Conservation (phyloP, 2,888 invertebrate species). For the Temnothorax ravouxi region DNA sequence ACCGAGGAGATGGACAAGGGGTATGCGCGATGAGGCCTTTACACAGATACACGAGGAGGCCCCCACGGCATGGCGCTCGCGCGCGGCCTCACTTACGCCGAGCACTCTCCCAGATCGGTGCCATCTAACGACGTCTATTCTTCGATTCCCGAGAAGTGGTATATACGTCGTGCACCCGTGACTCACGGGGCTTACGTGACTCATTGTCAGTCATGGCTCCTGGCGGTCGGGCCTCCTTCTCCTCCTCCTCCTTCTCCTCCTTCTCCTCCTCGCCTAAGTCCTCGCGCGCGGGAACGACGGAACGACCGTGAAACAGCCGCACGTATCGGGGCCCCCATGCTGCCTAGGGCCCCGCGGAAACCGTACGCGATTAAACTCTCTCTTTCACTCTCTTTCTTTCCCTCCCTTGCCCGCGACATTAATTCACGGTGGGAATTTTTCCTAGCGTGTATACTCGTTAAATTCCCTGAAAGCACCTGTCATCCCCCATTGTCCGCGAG, state of each 20-base stretch:
- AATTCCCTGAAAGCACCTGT: constrained; percentile 45
- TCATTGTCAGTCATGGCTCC: constrained; percentile 71
- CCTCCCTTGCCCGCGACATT: neutral
- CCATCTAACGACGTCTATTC: constrained; percentile 76
- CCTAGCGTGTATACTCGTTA: constrained; percentile 36
- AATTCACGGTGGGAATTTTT: constrained; percentile 30
- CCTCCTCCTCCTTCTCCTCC: neutral
- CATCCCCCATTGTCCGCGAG: constrained; percentile 31
- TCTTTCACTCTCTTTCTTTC: neutral
- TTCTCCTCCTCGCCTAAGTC: neutral
- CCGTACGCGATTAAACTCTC: neutral
- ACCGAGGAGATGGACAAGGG: neutral
- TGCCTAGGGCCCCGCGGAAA: neutral
- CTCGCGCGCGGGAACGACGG: constrained; percentile 56
- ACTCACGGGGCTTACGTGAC: constrained; percentile 77
- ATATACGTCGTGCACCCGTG: constrained; percentile 68
- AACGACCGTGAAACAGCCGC: constrained; percentile 57
- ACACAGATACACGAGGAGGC: neutral
- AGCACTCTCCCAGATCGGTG: constrained; percentile 41
- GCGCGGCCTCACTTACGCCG: constrained; percentile 21
- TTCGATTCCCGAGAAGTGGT: constrained; percentile 62
- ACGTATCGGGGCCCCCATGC: neutral
- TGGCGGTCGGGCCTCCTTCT: neutral
- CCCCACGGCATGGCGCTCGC: neutral
- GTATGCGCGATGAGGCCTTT: neutral